Conservation (phyloP, 1,140 invertebrate species). For the Zaprionus taronus region DNA sequence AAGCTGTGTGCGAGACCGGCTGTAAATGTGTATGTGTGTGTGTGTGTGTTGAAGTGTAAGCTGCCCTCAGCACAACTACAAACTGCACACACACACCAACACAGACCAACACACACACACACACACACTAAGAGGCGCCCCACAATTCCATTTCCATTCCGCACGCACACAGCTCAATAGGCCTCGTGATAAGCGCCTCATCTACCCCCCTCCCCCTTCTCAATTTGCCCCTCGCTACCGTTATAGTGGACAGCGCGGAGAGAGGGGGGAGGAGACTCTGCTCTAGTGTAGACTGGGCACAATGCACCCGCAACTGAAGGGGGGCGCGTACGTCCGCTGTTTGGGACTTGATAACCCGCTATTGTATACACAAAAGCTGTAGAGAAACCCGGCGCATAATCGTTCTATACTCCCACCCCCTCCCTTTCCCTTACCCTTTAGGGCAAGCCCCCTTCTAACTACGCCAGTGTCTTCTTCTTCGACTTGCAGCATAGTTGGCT, state of each 20-base stretch:
- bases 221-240: too few relatives aligned
- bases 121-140: neutral
- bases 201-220: neutral
- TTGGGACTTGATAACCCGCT: slow-evolving; percentile 78
- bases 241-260: neutral
- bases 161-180: slow-evolving; percentile 46
- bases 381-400: slow-evolving; percentile 70
- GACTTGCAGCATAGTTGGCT: slow-evolving; percentile 26
- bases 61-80: slow-evolving; percentile 40
- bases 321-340: slow-evolving; percentile 44
- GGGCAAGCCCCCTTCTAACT: neutral
- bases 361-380: slow-evolving; percentile 77
- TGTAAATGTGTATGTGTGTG: slow-evolving; percentile 29
- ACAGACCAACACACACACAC: neutral
- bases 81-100: slow-evolving; percentile 14
- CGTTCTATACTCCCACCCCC: slow-evolving; percentile 31
- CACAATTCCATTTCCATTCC: slow-evolving; percentile 45
- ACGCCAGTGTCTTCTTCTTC: slow-evolving; percentile 4
- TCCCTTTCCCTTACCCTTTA: neutral
- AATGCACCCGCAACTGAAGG: slow-evolving; percentile 45
- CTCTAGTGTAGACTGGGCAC: slow-evolving; percentile 1
- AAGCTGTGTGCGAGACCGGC: slow-evolving; percentile 25
- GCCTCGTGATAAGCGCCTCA: slow-evolving; percentile 51
- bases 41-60: slow-evolving; percentile 57
- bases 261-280: slow-evolving; percentile 2